Base-by-base conservation (phyloP, 2,888 invertebrate genomes). In the Linhomoeus sp. region DNA sequence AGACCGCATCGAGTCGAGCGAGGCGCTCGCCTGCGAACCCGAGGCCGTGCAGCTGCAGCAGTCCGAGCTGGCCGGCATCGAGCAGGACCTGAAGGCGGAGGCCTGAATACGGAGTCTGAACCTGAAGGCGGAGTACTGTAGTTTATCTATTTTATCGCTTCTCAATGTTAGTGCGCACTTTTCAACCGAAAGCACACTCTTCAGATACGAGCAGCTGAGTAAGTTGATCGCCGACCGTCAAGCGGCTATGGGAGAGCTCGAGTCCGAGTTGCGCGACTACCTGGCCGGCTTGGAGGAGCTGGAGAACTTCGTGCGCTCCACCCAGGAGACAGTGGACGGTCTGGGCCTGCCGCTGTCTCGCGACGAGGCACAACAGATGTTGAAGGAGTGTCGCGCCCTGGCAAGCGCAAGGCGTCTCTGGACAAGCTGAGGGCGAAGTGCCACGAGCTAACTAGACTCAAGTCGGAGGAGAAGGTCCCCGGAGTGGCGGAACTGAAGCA, bases 11-110 rank as follows among this genome's bases (percentile, higher is more conserved):
- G 75, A 76, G 1, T 9, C 25, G 35, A 43, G 37, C 23, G 37
- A 37, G 3, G 84, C 87, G 43, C 86, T 90, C 0, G 90, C 88
- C 0, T 83, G 88, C 0, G 85, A 88, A 65, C 90, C 90, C 0
- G 75, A 78, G 41, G 81, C 81, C 15, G 88, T 92, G 50, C 80
- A 87, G 65, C 80, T 83, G 56, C 92, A 92, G 69, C 86, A 88
- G 66, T 80, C 87, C 23, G 84, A 81, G 0, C 69, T 92, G 55
- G 84, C 87, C 67, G 86, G 67, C 49, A 67, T 88, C 54, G 72
- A 83, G 1, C 56, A 65, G 25, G 73, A 73, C 53, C 71, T 72
- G 45, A 70, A 71, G 53, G 56, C 57, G 20, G 83, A 87, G 7
- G 29, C 29, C 29, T 86, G n/a, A n/a, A n/a, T n/a, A n/a, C n/a